Base-by-base conservation (phyloP, 2,888 invertebrate species). In the Chalcis sispes region DNA sequence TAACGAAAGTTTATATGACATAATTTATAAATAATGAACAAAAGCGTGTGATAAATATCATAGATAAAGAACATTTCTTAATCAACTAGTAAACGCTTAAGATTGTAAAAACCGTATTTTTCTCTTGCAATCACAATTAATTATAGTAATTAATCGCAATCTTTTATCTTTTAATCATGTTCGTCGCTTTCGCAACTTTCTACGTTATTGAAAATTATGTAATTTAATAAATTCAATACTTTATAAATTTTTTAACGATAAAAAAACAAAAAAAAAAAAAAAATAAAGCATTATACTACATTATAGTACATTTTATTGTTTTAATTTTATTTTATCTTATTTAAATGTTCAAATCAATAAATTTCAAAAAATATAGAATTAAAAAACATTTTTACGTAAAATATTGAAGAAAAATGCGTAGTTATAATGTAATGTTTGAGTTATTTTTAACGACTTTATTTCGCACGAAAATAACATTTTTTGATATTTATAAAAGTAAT, bases 101-200 rank as follows among this genome's bases (percentile, higher is more conserved):
- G 48, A 66, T 73, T 42, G 32, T 25, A 46, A n/a, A n/a, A 10
- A 3, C 1, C 36, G n/a, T 15, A 50, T 20, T 71, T 40, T 62
- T 48, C 25, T 66, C 46, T 25, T 65, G 48, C 27, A 48, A 64
- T 65, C 59, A 32, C n/a, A 73, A 40, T 42, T 66, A 66, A 73
- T 73, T 66, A 42, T 61, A 29, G 61, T 52, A 36, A 61, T 52
- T 69, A 25, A 67, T 54, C 50, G 23, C 25, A 25, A 20, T 27
- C 29, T 25, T 54, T 46, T 73, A 61, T 67, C 66, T 59, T 29
- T 48, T 25, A 52, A 59, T 66, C 59, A 10, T 29, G 40, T 5
- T 23, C 7, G 29, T 73, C 52, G 25, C 29, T 67, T 59, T 75
- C 46, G 40, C 29, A 58, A 64, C 36, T 50, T 46, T 56, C 29